phyloP scores from a whole-genome alignment of 2,113 vertebrate genomes.

The Zosterops borbonicus region DNA sequence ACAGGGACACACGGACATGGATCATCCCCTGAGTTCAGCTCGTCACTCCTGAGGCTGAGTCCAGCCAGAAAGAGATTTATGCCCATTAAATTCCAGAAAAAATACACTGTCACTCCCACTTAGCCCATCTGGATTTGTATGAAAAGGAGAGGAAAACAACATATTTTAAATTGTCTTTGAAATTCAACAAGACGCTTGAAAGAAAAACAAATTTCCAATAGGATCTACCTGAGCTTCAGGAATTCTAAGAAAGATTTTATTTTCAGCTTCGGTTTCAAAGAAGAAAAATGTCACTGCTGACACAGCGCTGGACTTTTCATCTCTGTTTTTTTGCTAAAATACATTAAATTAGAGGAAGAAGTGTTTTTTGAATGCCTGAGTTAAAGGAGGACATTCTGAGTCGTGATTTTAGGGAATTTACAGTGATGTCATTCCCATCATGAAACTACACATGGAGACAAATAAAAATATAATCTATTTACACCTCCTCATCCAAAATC shows the following conservation, averaged over 20 bases:
- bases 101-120: not conserved
- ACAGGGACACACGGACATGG: not conserved
- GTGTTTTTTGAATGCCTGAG: not conserved
- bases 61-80: not conserved
- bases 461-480: not conserved
- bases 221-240: not conserved
- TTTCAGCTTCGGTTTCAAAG: not conserved
- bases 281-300: not conserved
- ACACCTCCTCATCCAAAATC: not conserved
- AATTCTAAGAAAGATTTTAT: not conserved
- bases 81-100: not conserved
- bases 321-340: not conserved
- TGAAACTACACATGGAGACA: not conserved
- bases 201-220: fast-evolving
- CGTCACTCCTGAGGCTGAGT: not conserved
- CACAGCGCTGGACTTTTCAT: not conserved
- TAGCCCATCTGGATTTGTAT: not conserved
- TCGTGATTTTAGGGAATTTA: not conserved
- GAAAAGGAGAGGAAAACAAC: not conserved
- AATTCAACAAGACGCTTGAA: not conserved
- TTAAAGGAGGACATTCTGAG: not conserved
- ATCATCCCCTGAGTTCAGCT: not conserved
- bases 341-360: not conserved
- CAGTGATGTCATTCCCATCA: not conserved
- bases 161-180: not conserved